Conservation (phyloP, 2,797 vertebrate genomes). For the Coccyzus lansbergi region DNA sequence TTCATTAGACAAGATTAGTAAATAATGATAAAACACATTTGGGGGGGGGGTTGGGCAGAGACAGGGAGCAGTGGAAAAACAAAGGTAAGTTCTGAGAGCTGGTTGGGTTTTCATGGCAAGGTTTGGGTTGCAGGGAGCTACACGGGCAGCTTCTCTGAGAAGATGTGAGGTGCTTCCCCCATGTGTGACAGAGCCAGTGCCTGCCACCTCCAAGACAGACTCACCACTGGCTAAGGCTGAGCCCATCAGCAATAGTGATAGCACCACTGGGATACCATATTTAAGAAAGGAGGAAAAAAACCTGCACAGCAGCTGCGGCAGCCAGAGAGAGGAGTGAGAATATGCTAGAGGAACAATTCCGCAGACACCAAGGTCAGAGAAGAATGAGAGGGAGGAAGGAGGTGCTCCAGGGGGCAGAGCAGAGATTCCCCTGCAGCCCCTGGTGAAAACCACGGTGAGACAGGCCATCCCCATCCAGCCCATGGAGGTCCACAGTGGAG, state of each 20-base stretch:
- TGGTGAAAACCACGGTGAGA: not conserved
- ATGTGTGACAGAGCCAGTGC: not conserved
- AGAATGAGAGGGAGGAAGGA: not conserved
- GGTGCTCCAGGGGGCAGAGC: not conserved
- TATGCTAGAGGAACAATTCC: not conserved
- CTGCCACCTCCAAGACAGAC: not conserved
- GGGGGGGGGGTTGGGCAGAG: accelerated
- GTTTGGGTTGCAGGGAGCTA: not conserved
- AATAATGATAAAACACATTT: not conserved
- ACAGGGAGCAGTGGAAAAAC: not conserved
- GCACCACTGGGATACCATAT: not conserved
- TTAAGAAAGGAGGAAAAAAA: not conserved
- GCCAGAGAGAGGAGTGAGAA: not conserved
- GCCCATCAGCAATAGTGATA: not conserved
- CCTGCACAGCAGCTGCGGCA: not conserved
- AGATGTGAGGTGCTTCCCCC: no score
- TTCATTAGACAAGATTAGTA: not conserved
- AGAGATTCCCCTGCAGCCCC: not conserved
- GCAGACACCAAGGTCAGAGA: not conserved
- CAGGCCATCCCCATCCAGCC: not conserved
- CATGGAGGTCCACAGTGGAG: not conserved
- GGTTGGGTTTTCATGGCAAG: not conserved
- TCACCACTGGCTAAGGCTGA: not conserved
- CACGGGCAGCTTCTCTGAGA: not conserved
- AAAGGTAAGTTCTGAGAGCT: not conserved